phyloP scores from a whole-genome alignment of 2,113 vertebrate genomes.

The Anseranas semipalmata region DNA sequence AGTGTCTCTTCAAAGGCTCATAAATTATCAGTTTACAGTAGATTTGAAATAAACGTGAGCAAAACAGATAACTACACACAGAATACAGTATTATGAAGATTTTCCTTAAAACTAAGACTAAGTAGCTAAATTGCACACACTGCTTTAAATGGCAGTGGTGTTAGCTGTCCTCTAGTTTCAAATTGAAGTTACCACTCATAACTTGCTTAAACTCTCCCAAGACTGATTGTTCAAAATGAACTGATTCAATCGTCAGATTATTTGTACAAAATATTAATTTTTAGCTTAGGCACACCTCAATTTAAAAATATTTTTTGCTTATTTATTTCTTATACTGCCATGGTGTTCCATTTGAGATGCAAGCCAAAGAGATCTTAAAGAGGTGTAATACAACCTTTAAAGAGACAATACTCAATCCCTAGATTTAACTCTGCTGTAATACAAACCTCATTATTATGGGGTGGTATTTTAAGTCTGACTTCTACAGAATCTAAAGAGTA shows the following conservation, averaged over 20 bases:
- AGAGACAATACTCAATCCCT: background rate
- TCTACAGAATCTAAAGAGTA: background rate
- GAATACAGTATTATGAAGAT: background rate
- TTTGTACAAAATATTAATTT: background rate
- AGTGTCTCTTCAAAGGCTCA: background rate
- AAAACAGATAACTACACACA: background rate
- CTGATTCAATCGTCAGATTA: background rate
- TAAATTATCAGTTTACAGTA: background rate
- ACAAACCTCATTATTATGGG: background rate
- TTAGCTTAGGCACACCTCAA: background rate
- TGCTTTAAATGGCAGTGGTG: background rate
- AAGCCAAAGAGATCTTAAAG: background rate
- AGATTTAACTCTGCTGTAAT: background rate
- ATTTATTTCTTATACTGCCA: background rate
- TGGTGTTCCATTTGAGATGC: background rate
- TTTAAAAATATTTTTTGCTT: background rate
- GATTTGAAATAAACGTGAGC: background rate
- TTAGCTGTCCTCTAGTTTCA: background rate
- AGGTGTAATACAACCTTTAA: background rate
- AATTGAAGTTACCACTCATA: background rate
- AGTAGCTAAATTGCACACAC: background rate
- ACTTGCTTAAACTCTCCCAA: background rate
- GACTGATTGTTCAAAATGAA: background rate
- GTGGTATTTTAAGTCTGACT: background rate
- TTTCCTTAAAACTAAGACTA: background rate